Evolutionary conservation across 2,888 invertebrate genomes (phyloP), one percentile per base, ranked within the genome.

Genomic region (Mamestra brassicae): DNA sequence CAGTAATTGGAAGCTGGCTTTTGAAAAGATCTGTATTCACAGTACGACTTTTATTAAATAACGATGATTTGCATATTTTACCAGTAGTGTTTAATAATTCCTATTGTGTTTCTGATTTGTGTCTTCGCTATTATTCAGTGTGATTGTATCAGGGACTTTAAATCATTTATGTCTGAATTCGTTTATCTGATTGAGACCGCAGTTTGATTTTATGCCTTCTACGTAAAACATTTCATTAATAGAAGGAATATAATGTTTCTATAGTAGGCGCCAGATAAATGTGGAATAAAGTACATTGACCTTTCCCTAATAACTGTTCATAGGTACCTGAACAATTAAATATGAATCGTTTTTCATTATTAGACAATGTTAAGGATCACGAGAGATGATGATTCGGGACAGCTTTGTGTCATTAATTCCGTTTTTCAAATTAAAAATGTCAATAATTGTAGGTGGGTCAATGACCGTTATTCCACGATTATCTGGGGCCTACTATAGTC

Each of bases 111-210:
- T 66, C 65, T 71, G 60, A 61, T 75, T 80, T 75, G 68, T 83
- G 60, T 66, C 71, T 75, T 70, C 42, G 55, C 47, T 68, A 55
- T 74, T 76, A 76, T 81, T 71, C 58, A 64, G 26, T 73, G 66
- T 80, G 76, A 82, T 74, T 74, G n/a, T 84, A 84, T 81, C 73
- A 47, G 17, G 36, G 45, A 45, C 45, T 71, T 62, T 71, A 72
- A 77, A 77, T 83, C 68, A 73, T 77, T 82, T 42, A 47, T 58
- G 58, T 10, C 36, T 58, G 63, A 71, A 66, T 62, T 75, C 5
- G 61, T 76, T 73, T 64, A 73, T 75, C 50, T 60, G 58, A 77
- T 64, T 47, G 34, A 64, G 42, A 47, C 15, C 13, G 15, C 66
- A 54, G 67, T 50, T 54, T n/a, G 11, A 2, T 65, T 64, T 3